A percentile compares a stretch with the other conserved stretches of the same genome.
Conservation (phyloP, 2,113 vertebrate species). For the Hemicordylus capensis region DNA sequence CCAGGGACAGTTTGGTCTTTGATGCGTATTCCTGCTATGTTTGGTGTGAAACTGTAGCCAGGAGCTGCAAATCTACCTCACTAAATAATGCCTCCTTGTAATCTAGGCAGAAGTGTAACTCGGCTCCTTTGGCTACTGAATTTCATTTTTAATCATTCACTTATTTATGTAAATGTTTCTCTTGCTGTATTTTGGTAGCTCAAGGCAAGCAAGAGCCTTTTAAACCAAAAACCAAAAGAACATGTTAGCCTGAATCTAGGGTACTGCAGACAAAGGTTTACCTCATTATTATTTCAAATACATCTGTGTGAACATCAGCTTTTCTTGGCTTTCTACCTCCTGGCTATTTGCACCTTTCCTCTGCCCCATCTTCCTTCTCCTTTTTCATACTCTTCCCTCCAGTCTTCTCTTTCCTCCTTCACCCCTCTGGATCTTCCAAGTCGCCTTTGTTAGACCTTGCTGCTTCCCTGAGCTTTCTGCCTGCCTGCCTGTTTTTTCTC, state of each 20-base stretch:
- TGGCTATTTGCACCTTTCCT: not conserved
- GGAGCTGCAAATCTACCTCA: not conserved
- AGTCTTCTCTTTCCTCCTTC: not conserved
- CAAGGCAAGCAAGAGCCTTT: not conserved
- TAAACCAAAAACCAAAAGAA: not conserved
- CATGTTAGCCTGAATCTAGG: not conserved
- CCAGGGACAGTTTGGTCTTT: not conserved
- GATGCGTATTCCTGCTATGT: not conserved
- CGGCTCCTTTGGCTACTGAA: not conserved
- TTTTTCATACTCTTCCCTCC: not conserved
- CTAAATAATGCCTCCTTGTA: not conserved
- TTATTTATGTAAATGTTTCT: slow-evolving; percentile 2
- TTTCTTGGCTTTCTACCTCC: not conserved
- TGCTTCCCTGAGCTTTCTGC: not conserved
- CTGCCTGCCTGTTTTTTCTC: not conserved
- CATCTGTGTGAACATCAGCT: not conserved
- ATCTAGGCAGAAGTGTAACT: not conserved
- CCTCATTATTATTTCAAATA: not conserved
- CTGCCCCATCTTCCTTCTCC: not conserved
- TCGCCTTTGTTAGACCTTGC: not conserved
- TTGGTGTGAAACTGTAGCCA: not conserved
- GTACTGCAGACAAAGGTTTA: not conserved
- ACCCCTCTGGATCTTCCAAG: not conserved
- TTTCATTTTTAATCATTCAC: not conserved
- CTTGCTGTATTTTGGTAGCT: not conserved